Base-by-base conservation (phyloP, 2,888 invertebrate species). In the Strigamia crassipes region DNA sequence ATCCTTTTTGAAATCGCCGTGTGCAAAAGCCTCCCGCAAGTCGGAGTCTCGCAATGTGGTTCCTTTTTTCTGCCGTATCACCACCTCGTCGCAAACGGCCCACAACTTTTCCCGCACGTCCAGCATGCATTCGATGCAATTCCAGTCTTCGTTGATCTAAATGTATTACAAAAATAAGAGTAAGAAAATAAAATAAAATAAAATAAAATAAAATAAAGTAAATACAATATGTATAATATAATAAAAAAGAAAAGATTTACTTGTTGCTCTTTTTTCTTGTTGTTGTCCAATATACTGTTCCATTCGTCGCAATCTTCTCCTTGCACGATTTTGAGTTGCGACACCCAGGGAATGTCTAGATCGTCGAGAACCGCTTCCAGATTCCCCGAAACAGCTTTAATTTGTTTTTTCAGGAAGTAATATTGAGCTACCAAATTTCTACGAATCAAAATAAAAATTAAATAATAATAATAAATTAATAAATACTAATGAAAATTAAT, bases 251-350 rank as follows among this genome's bases (percentile, higher is more conserved):
- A 27, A 27, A 27, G 3, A 27, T 27, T 27, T 1, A 61, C 61
- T 61, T 61, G 61, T 61, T 61, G 61, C 18, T 61, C 61, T 12
- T 21, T 61, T 61, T 61, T 18, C 18, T 61, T 61, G 18, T 15
- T 23, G 18, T 61, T 61, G 2, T 21, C 61, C 21, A 61, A 21
- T 21, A 61, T 61, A 12, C 21, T 3, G 18, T 61, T 61, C 61
- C 61, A 61, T 18, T 61, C 61, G 61, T 61, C 61, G 12, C 61
- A 61, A 21, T 61, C 61, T 21, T 61, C 61, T 9, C 61, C 61
- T 61, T 61, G 61, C 61, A 61, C 61, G 23, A 61, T 61, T 8
- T 61, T 61, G 6, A 61, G 21, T 61, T 61, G 61, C 18, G 61
- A 1, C 10, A 0, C 61, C 10, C 0, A 23, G n/a, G 61, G 61